Evolutionary conservation across 2,113 vertebrate species (phyloP), one percentile per base, ranked within the genome.

Genomic region (Lota lota): DNA sequence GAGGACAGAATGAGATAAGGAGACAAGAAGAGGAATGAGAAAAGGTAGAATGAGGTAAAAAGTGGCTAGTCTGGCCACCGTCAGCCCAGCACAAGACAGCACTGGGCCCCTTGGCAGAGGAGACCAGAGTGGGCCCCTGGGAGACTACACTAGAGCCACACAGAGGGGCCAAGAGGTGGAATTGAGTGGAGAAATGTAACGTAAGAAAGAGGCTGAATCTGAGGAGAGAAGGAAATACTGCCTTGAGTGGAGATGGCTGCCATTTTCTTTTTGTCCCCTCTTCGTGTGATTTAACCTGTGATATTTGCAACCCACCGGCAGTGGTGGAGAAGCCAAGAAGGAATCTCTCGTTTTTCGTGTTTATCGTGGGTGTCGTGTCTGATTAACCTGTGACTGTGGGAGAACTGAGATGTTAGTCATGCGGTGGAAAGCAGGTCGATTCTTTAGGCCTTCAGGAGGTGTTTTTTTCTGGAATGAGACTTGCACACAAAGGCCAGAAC

Each of bases 191-290:
- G 40, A 61, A 66, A 40, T 47, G 7, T 24, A 40, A 70, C 72
- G 64, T 66, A 70, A 68, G 19, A 72, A 28, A 66, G 28, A 66
- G 8, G 12, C 20, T 14, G 22, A 75, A 54, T 67, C 24, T 54
- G 16, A 66, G 50, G 24, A 70, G 24, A 70, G 17, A 72, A 62
- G 56, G 54, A 83, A 77, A 76, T 76, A 56, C 47, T 73, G 24
- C 50, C 62, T 58, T 4, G 67, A 74, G 59, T 71, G 15, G 36
- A 73, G 36, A 19, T 72, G 65, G 64, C 70, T 22, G 22, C 74
- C 67, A 65, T 68, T 79, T 70, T 63, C n/a, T n/a, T 56, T 56
- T 6, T n/a, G 40, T 47, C 40, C 40, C 2, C 10, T 47, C 40
- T 47, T 47, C 7, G 40, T 47, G 40, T 47, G 10, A 47, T 47